Conservation (phyloP, 2,797 vertebrate genomes). For the Gymnopithys bicolor region DNA sequence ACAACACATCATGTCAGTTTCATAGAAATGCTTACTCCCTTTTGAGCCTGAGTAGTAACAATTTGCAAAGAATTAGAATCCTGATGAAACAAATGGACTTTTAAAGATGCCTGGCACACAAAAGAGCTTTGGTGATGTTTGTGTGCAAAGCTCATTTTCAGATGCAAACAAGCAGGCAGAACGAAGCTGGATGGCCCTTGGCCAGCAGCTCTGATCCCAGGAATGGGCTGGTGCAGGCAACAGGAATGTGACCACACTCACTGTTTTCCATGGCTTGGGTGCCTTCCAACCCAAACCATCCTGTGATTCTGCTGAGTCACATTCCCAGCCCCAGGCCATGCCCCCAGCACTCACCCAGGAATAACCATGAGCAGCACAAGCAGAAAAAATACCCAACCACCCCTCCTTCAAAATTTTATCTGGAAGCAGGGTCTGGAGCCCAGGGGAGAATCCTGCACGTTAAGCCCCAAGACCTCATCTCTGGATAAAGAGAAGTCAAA, state of each 20-base stretch:
- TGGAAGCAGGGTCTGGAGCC: neutral
- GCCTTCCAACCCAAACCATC: neutral
- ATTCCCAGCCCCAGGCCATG: neutral
- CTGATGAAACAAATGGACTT: neutral
- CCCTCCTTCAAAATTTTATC: too few relatives aligned
- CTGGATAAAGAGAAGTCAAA: neutral
- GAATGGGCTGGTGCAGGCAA: accelerated
- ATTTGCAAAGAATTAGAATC: neutral
- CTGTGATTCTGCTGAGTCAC: neutral
- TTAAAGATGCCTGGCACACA: neutral
- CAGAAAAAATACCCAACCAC: neutral
- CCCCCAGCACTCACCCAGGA: accelerated
- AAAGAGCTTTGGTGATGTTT: neutral
- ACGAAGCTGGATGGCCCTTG: accelerated
- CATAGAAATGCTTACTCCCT: accelerated
- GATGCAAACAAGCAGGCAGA: neutral
- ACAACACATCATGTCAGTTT: accelerated
- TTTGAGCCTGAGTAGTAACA: neutral
- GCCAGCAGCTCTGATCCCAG: neutral
- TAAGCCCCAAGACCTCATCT: neutral
- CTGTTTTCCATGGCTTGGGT: accelerated
- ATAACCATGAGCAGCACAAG: accelerated
- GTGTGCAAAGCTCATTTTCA: neutral
- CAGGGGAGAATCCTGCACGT: accelerated
- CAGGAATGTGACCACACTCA: accelerated